Conservation (phyloP, 1,140 invertebrate genomes). For the Dendroctonus valens region DNA sequence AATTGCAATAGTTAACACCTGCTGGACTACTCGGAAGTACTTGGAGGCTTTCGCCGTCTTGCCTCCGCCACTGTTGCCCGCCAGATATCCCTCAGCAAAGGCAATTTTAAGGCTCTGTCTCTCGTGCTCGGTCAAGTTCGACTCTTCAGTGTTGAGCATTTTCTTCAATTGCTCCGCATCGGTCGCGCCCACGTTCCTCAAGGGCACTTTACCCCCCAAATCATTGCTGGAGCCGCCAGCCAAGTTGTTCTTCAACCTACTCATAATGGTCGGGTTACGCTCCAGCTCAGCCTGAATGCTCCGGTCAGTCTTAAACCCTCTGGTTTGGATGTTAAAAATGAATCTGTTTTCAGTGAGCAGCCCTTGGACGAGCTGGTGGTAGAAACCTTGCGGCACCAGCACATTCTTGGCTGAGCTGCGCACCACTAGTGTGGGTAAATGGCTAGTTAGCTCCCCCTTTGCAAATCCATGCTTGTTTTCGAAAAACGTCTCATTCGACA, state of each 20-base stretch:
- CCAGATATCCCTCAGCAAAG: constrained; percentile 86
- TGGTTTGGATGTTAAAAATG: constrained; percentile 56
- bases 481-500: constrained; percentile 46
- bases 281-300: constrained; percentile 65
- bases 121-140: constrained; percentile 54
- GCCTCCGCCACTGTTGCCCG: constrained; percentile 58
- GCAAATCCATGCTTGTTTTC: constrained; percentile 50
- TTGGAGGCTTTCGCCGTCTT: constrained; percentile 64
- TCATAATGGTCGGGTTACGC: constrained; percentile 65
- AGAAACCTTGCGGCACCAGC: constrained; percentile 39
- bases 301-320: constrained; percentile 75
- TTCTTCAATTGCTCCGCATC: constrained; percentile 47
- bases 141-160: constrained; percentile 44
- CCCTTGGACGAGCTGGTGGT: constrained; percentile 39
- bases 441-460: constrained; percentile 33
- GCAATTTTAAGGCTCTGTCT: constrained; percentile 78
- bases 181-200: constrained; percentile 6
- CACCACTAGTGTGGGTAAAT: constrained; percentile 39
- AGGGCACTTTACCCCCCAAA: constrained; percentile 25
- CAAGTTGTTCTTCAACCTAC: constrained; percentile 59
- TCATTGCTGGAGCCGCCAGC: constrained; percentile 29
- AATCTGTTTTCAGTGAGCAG: constrained; percentile 47
- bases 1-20: constrained; percentile 70
- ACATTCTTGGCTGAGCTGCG: constrained; percentile 33
- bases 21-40: constrained; percentile 69